Evolutionary conservation across 2,888 invertebrate genomes (phyloP), one percentile per base, ranked within the genome.

Genomic region (Torymus auratus): DNA sequence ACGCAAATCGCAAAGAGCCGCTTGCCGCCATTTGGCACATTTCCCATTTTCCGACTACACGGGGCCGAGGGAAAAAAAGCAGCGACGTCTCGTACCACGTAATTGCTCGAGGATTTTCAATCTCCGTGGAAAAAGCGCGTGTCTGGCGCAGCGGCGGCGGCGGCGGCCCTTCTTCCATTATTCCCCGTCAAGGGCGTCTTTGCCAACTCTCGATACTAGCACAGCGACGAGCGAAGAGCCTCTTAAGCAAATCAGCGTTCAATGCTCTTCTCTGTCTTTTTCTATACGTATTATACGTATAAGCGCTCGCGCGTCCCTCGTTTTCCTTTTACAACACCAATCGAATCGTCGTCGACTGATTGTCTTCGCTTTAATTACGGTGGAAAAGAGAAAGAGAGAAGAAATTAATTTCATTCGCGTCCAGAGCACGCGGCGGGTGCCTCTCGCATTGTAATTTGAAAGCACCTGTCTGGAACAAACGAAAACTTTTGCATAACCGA

Each of bases 401-500:
- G 52, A 74, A 74, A 74, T 74, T 58, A 69, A 74, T 79, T 79
- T 74, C 62, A 62, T 23, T 72, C 61, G 41, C 28, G 55, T 50
- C 23, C 28, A 28, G 28, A 28, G 62, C 14, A 13, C 15, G 55
- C 68, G 28, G 56, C 62, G 68, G 67, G 61, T 23, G 15, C n/a
- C 1, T 5, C 23, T 28, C 28, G 28, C 28, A 28, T 28, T 28
- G 65, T 2, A 58, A 58, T 71, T 58, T 60, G 17, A 71, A 67
- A 65, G 53, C 60, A 56, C 71, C 65, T 71, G 78, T 28, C 53
- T 17, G 4, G 60, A 78, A 67, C 64, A 65, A 71, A 70, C 55
- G 77, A 77, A 58, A 78, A 78, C 52, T 78, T 78, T 71, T 78
- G 62, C 70, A 77, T 65, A 76, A 69, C 62, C 58, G 14, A 53